Evolutionary conservation across 2,888 invertebrate genomes (phyloP).

Genomic region (Bruchidius siliquastri): DNA sequence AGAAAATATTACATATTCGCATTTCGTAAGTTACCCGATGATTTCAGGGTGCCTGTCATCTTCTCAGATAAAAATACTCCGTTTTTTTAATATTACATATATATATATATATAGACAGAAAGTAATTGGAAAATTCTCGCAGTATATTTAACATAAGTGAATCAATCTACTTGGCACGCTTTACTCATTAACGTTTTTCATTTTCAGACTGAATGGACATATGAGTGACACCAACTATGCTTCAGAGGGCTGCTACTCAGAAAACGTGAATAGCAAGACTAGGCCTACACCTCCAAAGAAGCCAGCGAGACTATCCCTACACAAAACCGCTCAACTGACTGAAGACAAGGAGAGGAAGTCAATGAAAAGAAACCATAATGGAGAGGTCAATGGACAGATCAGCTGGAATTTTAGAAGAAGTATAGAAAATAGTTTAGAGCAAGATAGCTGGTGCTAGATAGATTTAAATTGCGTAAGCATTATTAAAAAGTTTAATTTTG

Average conservation of each 20-base stretch:
- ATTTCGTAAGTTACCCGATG: no score
- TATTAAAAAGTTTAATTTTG: no score
- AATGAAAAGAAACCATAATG: conserved; percentile 57
- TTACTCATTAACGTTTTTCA: neutral
- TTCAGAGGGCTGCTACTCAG: conserved; percentile 45
- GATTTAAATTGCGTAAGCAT: no score
- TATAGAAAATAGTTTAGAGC: conserved; percentile 32
- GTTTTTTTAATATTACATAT: no score
- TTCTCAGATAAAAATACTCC: no score
- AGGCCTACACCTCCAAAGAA: conserved; percentile 82
- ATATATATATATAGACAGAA: no score
- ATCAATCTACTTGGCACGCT: no score
- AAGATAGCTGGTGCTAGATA: conserved; percentile 39
- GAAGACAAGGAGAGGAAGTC: conserved; percentile 48
- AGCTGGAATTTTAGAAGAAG: conserved; percentile 28
- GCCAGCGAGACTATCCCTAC: conserved; percentile 74
- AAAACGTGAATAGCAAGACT: conserved; percentile 46
- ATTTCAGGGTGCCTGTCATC: no score
- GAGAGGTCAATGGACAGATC: conserved; percentile 39
- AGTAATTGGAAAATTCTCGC: no score
- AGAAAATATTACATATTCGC: no score
- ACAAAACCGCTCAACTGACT: conserved; percentile 58
- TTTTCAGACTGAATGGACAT: conserved; percentile 11
- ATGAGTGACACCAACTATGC: conserved; percentile 51
- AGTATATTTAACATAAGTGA: no score